Conservation (phyloP, 2,113 vertebrate genomes). For the Marmota flaviventris region DNA sequence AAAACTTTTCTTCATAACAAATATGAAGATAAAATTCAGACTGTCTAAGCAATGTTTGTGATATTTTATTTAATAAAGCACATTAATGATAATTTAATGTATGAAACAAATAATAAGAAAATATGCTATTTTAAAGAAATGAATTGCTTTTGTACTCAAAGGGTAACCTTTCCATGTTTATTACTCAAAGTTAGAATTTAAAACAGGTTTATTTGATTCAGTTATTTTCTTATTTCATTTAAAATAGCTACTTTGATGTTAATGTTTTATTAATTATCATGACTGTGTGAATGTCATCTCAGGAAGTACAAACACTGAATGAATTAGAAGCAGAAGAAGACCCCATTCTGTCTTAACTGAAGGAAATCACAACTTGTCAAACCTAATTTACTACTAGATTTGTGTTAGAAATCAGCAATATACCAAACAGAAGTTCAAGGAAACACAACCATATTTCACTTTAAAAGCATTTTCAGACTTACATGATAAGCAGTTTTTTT, state of each 20-base stretch:
- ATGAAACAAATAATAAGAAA: neutral
- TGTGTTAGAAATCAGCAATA: slow-evolving; percentile 78
- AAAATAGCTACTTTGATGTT: slow-evolving; percentile 53
- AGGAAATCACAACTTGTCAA: slow-evolving; percentile 68
- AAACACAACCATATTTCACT: neutral
- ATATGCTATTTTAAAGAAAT: neutral
- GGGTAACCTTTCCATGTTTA: neutral
- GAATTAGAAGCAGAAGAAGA: slow-evolving; percentile 60
- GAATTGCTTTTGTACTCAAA: neutral
- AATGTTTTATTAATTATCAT: slow-evolving; percentile 81
- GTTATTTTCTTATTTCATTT: slow-evolving; percentile 61
- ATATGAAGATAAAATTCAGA: neutral
- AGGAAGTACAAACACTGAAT: slow-evolving; percentile 33
- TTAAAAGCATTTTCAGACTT: slow-evolving; percentile 49
- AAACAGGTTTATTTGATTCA: slow-evolving; percentile 44
- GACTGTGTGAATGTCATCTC: slow-evolving; percentile 73
- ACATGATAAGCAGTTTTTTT: neutral
- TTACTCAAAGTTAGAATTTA: neutral
- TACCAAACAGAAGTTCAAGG: slow-evolving; percentile 69
- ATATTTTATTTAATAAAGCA: neutral
- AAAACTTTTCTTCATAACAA: neutral
- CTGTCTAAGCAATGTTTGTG: neutral
- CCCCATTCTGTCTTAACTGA: slow-evolving; percentile 84
- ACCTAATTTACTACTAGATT: slow-evolving; percentile 79
- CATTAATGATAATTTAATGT: neutral